A percentile compares a stretch with the other conserved stretches of the same genome.
Evolutionary conservation across 2,888 invertebrate genomes (phyloP).

Genomic region (Aporophyla nigra): DNA sequence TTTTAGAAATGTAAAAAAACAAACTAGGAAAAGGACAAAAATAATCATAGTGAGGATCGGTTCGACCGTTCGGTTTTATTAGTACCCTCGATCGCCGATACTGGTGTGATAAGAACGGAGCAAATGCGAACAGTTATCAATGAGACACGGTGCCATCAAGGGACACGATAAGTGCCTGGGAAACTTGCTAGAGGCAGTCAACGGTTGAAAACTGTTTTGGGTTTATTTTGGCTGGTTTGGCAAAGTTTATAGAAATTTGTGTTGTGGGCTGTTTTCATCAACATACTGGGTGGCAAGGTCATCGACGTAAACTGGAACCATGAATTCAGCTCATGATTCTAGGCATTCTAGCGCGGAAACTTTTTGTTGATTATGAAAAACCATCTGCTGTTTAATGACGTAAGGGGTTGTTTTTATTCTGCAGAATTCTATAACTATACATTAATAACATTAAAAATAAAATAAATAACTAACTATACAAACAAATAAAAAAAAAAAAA

Average conservation of each 20-base stretch:
- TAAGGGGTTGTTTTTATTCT: no score
- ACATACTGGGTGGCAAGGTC: not conserved
- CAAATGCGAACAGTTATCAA: constrained; percentile 70
- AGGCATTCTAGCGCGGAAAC: no score
- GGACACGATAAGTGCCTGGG: constrained; percentile 61
- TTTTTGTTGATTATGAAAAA: no score
- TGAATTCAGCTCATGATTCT: no score
- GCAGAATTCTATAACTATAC: no score
- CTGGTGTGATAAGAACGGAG: constrained; percentile 67
- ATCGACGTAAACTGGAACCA: no score
- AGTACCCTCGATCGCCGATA: constrained; percentile 74
- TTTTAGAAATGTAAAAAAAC: constrained; percentile 31
- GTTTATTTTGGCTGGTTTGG: not conserved
- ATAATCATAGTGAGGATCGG: constrained; percentile 73
- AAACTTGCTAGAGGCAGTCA: constrained; percentile 47
- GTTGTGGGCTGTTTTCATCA: not conserved
- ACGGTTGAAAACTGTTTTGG: constrained; percentile 25
- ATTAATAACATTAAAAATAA: no score
- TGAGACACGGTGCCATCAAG: constrained; percentile 59
- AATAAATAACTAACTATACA: no score
- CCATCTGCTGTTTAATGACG: no score
- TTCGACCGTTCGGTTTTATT: constrained; percentile 79
- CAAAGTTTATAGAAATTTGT: not conserved
- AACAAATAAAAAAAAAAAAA: no score
- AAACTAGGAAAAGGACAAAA: constrained; percentile 78